Conservation (phyloP, 2,113 vertebrate species). For the Bufo bufo region DNA sequence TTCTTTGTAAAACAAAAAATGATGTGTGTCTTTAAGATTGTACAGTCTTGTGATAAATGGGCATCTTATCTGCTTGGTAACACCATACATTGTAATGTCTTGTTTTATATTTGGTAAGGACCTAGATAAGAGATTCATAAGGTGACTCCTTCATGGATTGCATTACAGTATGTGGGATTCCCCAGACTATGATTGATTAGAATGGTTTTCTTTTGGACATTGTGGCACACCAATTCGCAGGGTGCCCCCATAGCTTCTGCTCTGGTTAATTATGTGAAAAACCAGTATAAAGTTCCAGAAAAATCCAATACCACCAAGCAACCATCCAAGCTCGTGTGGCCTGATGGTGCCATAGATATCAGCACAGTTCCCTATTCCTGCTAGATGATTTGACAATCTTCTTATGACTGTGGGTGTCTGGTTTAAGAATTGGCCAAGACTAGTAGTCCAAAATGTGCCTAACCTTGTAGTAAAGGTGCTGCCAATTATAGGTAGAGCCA, state of each 20-base stretch:
- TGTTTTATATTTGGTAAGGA: neutral
- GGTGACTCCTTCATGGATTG: neutral
- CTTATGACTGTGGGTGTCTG: too few species aligned
- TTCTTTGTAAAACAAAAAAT: neutral
- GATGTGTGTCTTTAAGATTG: neutral
- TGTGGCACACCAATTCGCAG: neutral
- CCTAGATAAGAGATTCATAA: neutral
- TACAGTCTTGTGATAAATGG: neutral
- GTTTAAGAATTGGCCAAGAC: too few species aligned
- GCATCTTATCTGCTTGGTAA: neutral
- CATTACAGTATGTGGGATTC: neutral
- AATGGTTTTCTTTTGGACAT: neutral
- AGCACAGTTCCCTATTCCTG: too few species aligned
- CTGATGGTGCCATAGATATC: too few species aligned
- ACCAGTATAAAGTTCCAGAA: neutral
- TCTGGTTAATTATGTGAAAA: neutral
- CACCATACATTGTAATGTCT: neutral
- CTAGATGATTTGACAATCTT: too few species aligned
- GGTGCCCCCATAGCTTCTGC: neutral
- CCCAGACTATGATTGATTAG: neutral
- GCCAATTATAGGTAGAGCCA: too few species aligned
- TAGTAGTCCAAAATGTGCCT: too few species aligned
- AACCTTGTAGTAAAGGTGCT: too few species aligned
- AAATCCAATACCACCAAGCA: too few species aligned
- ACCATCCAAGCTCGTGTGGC: too few species aligned